These are phyloP conservation scores for Hydractinia echinata DNA, from an alignment of 30 jellyfish, hydroid and myxozoan genomes.

Conservation along the genomic window DNA sequence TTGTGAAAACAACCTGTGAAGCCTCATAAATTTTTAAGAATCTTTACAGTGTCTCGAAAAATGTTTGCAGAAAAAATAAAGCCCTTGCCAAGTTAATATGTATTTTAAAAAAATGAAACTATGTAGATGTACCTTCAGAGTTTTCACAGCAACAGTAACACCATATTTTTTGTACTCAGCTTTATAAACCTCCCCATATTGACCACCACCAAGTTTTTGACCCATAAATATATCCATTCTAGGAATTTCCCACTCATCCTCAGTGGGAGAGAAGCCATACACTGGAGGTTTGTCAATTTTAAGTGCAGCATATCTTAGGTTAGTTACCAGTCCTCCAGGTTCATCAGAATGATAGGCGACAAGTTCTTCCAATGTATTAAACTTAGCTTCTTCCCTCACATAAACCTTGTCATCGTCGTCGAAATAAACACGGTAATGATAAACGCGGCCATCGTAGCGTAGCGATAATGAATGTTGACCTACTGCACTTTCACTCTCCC, in stretches of 20 bases:
- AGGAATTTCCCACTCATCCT: constrained; percentile 92
- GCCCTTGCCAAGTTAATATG: too few relatives aligned
- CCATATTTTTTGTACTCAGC: constrained; percentile 82
- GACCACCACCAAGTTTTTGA: constrained; percentile 95
- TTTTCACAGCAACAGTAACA: constrained; percentile 92
- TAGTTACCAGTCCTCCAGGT: constrained; percentile 89
- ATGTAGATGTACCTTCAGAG: constrained; percentile 55
- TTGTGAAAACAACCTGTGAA: too few relatives aligned
- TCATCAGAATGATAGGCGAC: constrained; percentile 72
- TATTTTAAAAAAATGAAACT: too few relatives aligned
- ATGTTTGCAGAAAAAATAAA: too few relatives aligned
- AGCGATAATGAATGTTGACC: constrained; percentile 95
- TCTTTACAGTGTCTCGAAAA: too few relatives aligned
- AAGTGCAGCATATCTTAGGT: constrained; percentile 87
- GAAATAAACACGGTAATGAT: constrained; percentile 81
- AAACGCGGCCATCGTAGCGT: constrained; percentile 86
- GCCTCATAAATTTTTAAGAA: too few relatives aligned
- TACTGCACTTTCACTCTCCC: constrained; percentile 93
- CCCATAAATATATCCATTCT: constrained; percentile 88
- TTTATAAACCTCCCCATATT: constrained; percentile 91
- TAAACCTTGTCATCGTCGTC: constrained; percentile 69
- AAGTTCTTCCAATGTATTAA: constrained; percentile 69
- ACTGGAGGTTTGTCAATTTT: constrained; percentile 82
- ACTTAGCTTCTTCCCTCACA: constrained; percentile 83
- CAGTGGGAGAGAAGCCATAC: constrained; percentile 73